Evolutionary conservation across 2,797 vertebrate species (phyloP), one percentile per base, ranked within the genome.

Genomic region (Esox lucius): DNA sequence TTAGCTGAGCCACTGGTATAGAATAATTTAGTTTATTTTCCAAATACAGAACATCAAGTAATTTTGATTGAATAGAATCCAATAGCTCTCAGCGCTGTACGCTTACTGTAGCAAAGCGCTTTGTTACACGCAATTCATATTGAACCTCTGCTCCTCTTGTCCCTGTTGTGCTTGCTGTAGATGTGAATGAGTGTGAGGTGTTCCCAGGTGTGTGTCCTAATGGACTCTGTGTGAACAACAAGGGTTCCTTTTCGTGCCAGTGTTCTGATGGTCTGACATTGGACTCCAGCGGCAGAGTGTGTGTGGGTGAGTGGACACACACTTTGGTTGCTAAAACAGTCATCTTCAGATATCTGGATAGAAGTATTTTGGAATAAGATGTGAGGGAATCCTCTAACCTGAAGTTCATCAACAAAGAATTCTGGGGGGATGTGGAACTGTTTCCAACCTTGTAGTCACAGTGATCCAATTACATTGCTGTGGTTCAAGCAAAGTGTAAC

Each of bases 231-330:
- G 91, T 98, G 62, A 99, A 99, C 91, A 95, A 95, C 0, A 96
- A 95, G n/a, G 98, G 98, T 74, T 99, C 98, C 1, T 99, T 98
- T 88, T 94, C 94, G n/a, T 99, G 98, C 9, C 96, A 98, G 81
- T 99, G 98, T 53, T 88, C 95, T 0, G 96, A 96, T 83, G 97
- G 97, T 15, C 94, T 98, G 49, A 97, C 96, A 0, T 86, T 98
- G 86, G 97, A 99, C 9, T 95, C 96, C 6, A 95, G 94, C 0
- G 97, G 96, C 53, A 95, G 97, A 72, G 96, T 95, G 0, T 98
- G 97, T 49, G 94, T 98, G 68, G 97, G 98, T 98, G 93, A 95
- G 96, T 85, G 0, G 2, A 7, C 22, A 16, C 39, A 22, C 42
- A 56, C 19, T 1, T 15, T n/a, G n/a, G n/a, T n/a, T n/a, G n/a